A percentile compares a stretch with the other conserved stretches of the same genome.
These are phyloP conservation scores for Oscheius sp. DNA, from an alignment of 2,888 invertebrate genomes.

Conservation along the genomic window DNA sequence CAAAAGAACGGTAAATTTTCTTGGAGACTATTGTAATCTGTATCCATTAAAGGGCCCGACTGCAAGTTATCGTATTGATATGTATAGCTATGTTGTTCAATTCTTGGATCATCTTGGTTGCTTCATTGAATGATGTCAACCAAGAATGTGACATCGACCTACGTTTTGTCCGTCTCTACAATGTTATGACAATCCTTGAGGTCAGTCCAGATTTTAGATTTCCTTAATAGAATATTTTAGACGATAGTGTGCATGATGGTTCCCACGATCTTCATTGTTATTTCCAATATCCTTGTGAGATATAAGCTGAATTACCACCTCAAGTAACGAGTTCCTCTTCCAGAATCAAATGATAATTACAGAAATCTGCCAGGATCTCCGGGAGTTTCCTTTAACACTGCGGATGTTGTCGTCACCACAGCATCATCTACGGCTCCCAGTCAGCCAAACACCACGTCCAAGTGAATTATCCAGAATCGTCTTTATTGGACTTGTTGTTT, in stretches of 20 bases:
- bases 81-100: slow-evolving; percentile 63
- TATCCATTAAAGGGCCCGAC: slow-evolving; percentile 51
- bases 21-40: neutral
- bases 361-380: slow-evolving; percentile 63
- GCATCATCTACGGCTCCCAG: slow-evolving; percentile 21
- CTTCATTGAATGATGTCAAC: slow-evolving; percentile 57
- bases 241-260: slow-evolving; percentile 66
- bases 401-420: slow-evolving; percentile 52
- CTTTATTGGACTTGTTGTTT: neutral
- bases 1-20: slow-evolving; percentile 50
- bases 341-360: neutral
- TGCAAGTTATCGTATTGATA: slow-evolving; percentile 60
- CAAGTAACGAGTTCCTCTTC: slow-evolving; percentile 38
- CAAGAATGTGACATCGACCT: slow-evolving; percentile 65
- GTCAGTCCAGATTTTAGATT: neutral
- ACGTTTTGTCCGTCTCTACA: slow-evolving; percentile 60
- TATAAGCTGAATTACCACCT: slow-evolving; percentile 63
- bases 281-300: slow-evolving; percentile 67
- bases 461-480: slow-evolving; percentile 10
- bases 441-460: slow-evolving; percentile 33
- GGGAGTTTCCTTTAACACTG: slow-evolving; percentile 68
- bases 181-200: slow-evolving; percentile 58
- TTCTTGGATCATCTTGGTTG: slow-evolving; percentile 68
- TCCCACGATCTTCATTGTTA: slow-evolving; percentile 64
- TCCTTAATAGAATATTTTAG: slow-evolving; percentile 35